These are phyloP conservation scores for Athripsodes cinereus DNA, from an alignment of 2,888 invertebrate genomes.

Conservation along the genomic window DNA sequence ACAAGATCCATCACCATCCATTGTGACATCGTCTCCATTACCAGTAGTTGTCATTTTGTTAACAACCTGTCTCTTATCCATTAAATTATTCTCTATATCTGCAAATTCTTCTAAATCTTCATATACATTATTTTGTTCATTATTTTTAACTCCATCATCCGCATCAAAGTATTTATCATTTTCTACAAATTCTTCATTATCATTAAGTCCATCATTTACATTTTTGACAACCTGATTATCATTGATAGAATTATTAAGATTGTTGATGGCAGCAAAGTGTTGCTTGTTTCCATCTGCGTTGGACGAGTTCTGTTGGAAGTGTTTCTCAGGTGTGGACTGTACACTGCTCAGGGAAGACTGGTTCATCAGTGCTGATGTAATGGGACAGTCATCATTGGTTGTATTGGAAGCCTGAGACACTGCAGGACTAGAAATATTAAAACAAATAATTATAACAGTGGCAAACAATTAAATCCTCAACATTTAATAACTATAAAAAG, in stretches of 20 bases:
- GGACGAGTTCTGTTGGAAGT: constrained; percentile 32
- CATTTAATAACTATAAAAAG: no score
- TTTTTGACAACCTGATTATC: constrained; percentile 14
- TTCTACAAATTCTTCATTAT: constrained; percentile 30
- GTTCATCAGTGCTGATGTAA: constrained; percentile 20
- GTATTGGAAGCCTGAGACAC: constrained; percentile 66
- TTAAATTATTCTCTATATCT: background rate
- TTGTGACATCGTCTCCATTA: constrained; percentile 7
- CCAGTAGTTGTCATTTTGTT: background rate
- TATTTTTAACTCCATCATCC: constrained; percentile 40
- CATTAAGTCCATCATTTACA: constrained; percentile 10
- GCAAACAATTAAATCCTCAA: no score
- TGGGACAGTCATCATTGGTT: constrained; percentile 41
- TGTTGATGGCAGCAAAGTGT: constrained; percentile 28
- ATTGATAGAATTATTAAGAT: constrained; percentile 5
- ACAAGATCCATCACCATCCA: constrained; percentile 20
- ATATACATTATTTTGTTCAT: constrained; percentile 27
- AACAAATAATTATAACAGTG: background rate
- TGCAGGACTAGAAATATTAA: constrained; percentile 51
- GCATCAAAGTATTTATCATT: constrained; percentile 41
- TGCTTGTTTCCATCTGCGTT: constrained; percentile 43
- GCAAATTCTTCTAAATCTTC: constrained; percentile 7
- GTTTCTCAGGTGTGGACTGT: constrained; percentile 37
- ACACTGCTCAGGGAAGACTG: constrained; percentile 30
- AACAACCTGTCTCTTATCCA: background rate